Evolutionary conservation across 2,797 vertebrate genomes (phyloP), one percentile per base, ranked within the genome.

Genomic region (Cyprinodon diabolis): DNA sequence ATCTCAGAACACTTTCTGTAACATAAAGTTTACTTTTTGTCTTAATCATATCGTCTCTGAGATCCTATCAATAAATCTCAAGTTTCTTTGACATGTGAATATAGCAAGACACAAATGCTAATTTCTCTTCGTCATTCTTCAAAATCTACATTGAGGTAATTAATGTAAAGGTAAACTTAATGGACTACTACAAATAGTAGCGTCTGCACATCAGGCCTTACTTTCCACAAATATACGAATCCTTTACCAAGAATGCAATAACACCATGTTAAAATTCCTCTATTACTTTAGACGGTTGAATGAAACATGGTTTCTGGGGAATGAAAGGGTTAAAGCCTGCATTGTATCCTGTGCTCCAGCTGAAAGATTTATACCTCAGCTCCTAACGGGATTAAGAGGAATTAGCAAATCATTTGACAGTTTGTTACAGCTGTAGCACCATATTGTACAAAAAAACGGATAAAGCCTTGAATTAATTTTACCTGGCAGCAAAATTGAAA

Each of bases 401-500:
- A 72, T 60, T 74, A 68, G 4, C 7, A 47, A 68, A 51, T 54
- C 11, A 2, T 56, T 58, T 76, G 66, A 78, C 72, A 74, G 66
- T 71, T 69, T 11, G 30, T 6, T 76, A 57, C 49, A 83, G 79
- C 75, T 78, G 70, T 25, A 58, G 75, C 4, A 2, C 55, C 58
- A 49, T 55, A 70, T 60, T 71, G 77, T 63, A 74, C 13, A 30
- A 51, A 55, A 65, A 0, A 3, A 69, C 30, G 45, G 74, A 88
- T 87, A 58, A 79, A 62, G 78, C 68, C 76, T 84, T 80, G 80
- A 83, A 83, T 83, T 57, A 73, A 86, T 84, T 86, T 75, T 30
- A 84, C 83, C 77, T 77, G 68, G 56, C 43, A 17, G 56, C 72
- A 72, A 63, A 84, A 77, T 79, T 66, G 0, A 80, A 78, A 87